phyloP scores from a whole-genome alignment of 2,113 vertebrate species.

The Hirundichthys speculiger region DNA sequence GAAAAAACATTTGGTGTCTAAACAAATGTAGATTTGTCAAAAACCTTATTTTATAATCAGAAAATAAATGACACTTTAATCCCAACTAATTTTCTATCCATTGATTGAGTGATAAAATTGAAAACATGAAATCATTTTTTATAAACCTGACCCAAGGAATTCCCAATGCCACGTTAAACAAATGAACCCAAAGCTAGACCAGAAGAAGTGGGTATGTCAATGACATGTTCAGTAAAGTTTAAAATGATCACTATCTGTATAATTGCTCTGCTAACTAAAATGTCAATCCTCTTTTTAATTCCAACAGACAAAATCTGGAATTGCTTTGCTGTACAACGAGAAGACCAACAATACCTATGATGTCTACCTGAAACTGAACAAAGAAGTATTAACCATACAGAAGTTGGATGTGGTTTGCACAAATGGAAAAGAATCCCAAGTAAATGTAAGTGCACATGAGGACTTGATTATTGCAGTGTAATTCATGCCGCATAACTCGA shows the following conservation, averaged over 20 bases:
- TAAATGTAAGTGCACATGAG: slow-evolving; percentile 88
- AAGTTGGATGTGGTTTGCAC: slow-evolving; percentile 92
- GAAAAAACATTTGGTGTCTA: too few species aligned
- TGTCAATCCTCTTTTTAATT: slow-evolving; percentile 62
- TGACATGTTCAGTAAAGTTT: slow-evolving; percentile 44
- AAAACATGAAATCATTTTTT: neutral
- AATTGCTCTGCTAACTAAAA: slow-evolving; percentile 60
- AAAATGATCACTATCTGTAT: slow-evolving; percentile 58
- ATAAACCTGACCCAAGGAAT: slow-evolving; percentile 12
- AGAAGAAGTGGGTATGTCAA: slow-evolving; percentile 24
- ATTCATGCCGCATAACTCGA: slow-evolving; percentile 37
- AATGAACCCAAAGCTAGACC: slow-evolving; percentile 41
- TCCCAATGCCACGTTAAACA: slow-evolving; percentile 41
- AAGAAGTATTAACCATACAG: slow-evolving; percentile 90
- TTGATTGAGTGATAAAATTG: neutral
- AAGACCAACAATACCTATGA: slow-evolving; percentile 87
- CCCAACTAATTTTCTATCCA: neutral
- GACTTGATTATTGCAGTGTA: slow-evolving; percentile 22
- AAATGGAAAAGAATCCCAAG: slow-evolving; percentile 80
- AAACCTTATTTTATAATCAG: too few species aligned
- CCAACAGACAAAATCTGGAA: slow-evolving; percentile 89
- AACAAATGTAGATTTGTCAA: too few species aligned
- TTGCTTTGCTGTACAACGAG: slow-evolving; percentile 87
- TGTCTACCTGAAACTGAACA: slow-evolving; percentile 89
- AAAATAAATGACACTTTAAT: too few species aligned